Evolutionary conservation across 1,140 invertebrate species (phyloP).

Genomic region (Brachionus manjavacas): DNA sequence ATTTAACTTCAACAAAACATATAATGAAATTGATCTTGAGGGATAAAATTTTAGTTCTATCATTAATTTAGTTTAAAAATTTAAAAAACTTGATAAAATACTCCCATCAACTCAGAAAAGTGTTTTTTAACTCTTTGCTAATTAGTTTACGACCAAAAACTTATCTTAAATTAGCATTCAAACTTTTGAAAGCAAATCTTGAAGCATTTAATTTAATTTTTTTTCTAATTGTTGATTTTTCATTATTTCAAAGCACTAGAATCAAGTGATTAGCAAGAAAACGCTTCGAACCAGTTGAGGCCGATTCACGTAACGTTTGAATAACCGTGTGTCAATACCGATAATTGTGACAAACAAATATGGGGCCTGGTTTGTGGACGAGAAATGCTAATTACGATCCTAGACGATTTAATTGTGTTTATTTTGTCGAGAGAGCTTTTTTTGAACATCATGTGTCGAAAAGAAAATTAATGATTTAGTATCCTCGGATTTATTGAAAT

Average conservation of each 20-base stretch:
- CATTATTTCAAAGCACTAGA: slow-evolving; percentile 24
- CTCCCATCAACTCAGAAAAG: not conserved
- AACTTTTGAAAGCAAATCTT: not conserved
- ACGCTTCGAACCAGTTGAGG: not conserved
- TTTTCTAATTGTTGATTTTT: slow-evolving; percentile 21
- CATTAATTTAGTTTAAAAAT: slow-evolving; percentile 2
- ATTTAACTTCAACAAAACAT: not conserved
- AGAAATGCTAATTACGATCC: not conserved
- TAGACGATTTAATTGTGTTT: not conserved
- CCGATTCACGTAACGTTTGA: not conserved
- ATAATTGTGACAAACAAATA: not conserved
- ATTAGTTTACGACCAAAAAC: not conserved
- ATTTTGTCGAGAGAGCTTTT: not conserved
- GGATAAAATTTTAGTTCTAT: not conserved
- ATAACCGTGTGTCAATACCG: not conserved
- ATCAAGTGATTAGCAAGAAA: not conserved
- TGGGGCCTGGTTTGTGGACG: not conserved
- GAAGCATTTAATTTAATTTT: not conserved
- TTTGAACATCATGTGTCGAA: not conserved
- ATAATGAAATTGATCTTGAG: slow-evolving; percentile 4
- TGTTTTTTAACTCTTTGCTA: not conserved
- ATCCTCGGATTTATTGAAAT: not conserved
- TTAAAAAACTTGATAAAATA: not conserved
- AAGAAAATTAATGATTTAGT: slow-evolving; percentile 1
- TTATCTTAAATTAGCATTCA: not conserved